Evolutionary conservation across 2,797 vertebrate species (phyloP).

Genomic region (Cetoscarus ocellatus): DNA sequence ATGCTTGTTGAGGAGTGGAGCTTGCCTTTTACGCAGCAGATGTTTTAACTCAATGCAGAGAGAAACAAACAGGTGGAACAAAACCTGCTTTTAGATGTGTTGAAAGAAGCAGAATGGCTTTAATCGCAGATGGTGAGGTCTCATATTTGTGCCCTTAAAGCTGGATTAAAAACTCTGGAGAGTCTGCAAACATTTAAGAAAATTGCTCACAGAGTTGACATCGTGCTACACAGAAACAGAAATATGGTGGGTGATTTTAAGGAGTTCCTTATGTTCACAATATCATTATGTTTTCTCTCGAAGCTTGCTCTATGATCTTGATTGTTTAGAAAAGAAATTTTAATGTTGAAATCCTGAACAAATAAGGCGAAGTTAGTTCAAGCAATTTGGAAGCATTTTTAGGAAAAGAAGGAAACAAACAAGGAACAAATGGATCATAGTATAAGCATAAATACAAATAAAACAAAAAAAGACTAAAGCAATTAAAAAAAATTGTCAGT

Average conservation of each 20-base stretch:
- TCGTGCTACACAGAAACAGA: not conserved
- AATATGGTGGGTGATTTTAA: not conserved
- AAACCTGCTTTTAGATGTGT: not conserved
- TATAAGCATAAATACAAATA: too few relatives aligned
- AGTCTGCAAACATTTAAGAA: not conserved
- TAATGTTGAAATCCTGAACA: too few relatives aligned
- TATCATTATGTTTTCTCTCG: not conserved
- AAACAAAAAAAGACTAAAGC: too few relatives aligned
- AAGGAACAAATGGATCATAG: too few relatives aligned
- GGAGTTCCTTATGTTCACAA: not conserved
- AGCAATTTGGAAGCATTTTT: too few relatives aligned
- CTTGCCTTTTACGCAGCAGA: not conserved
- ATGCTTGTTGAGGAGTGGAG: not conserved
- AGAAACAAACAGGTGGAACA: conserved; percentile 4
- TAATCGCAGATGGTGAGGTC: not conserved
- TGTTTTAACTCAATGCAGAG: not conserved
- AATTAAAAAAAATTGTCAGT: too few relatives aligned
- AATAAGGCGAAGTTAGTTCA: too few relatives aligned
- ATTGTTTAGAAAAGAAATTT: not conserved
- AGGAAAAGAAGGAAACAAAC: too few relatives aligned
- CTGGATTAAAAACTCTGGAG: too few relatives aligned
- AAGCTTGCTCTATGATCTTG: not conserved
- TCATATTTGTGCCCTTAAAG: not conserved
- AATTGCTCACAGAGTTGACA: not conserved
- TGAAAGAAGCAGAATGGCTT: not conserved